Evolutionary conservation across 1,140 invertebrate species (phyloP), one percentile per base, ranked within the genome.

Genomic region (Tetragonula clypearis): DNA sequence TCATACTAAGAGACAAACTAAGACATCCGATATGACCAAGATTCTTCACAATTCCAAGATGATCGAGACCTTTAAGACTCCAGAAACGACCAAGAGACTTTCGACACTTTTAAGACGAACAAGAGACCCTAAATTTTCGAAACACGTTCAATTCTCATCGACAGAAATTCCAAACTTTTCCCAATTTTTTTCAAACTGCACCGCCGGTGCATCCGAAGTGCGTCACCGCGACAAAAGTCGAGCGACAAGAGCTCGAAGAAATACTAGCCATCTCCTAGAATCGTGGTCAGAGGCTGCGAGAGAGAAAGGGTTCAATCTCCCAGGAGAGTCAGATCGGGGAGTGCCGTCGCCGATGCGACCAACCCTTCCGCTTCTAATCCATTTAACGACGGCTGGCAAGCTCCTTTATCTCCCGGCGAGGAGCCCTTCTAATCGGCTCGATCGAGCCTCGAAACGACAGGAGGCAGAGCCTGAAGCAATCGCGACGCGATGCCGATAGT

Each of bases 381-480:
- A 87, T 91, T 94, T 91, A 93, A 91, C 89, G 85, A 90, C 90
- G 89, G 87, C 83, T 84, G 76, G 82, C 71, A 84, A 72, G 69
- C 74, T 83, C 86, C 90, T 90, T 93, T 91, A 91, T 91, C 89
- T 92, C 82, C 76, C 85, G 76, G 74, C 79, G 73, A 75, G 79
- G 73, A 75, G 81, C 86, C 86, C 69, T 77, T 83, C 72, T 49
- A 73, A 86, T 65, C 49, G 56, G 71, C 30, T 68, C 56, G 69
- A 84, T 72, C 60, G 74, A 81, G 84, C n/a, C 56, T 60, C 49
- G 81, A 88, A 84, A 84, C 88, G 56, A 82, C 74, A 49, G 41
- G 49, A 56, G 76, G 65, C 41, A 75, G 8, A 26, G n/a, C 2
- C 14, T 62, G 83, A 30, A 30, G 14, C 23, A 35, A 56, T 75